Evolutionary conservation across 2,113 vertebrate species (phyloP), one percentile per base, ranked within the genome.

Genomic region (Eudorcas thomsonii): DNA sequence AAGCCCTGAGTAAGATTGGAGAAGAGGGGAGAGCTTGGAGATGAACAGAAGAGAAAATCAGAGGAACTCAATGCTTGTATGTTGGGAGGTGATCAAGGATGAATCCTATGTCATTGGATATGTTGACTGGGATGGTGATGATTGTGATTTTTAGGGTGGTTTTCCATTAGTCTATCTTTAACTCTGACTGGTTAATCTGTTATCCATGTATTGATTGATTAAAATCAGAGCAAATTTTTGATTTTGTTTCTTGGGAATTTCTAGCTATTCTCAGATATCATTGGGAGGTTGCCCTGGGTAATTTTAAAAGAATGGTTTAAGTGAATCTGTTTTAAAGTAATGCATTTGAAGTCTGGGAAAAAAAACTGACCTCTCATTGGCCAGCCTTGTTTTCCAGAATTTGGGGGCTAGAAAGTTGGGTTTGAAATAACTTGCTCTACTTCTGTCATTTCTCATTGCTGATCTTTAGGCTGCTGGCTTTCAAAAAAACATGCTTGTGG

Each of bases 221-320:
- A 90, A 95, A 94, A 90, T 92, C 59, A 91, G 52, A 71, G 39
- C 25, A 12, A 15, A 59, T n/a, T 85, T 89, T 96, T 91, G 16
- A 6, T 62, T 97, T 92, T 30, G 36, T 74, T 94, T 92, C 93
- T 94, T 39, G 91, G 67, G 15, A 64, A 71, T 71, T 60, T 59
- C 88, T 26, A 74, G 21, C 52, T 93, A 13, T 86, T 90, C 84
- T 6, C 15, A 89, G 67, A 77, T 78, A 86, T 67, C 64, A 86
- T 55, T 67, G 60, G 39, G 30, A 86, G 17, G 39, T 25, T 84
- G 6, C 33, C 90, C 60, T 59, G 28, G 14, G n/a, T 48, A 30
- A 48, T 60, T 81, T 95, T 95, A 28, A 54, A 87, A 83, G 71
- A 17, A 64, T 62, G 59, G 45, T 28, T 84, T 85, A 92, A 97